Base-by-base conservation (phyloP, 1,140 invertebrate genomes). In the Pseudomyrmex flavicornis region DNA sequence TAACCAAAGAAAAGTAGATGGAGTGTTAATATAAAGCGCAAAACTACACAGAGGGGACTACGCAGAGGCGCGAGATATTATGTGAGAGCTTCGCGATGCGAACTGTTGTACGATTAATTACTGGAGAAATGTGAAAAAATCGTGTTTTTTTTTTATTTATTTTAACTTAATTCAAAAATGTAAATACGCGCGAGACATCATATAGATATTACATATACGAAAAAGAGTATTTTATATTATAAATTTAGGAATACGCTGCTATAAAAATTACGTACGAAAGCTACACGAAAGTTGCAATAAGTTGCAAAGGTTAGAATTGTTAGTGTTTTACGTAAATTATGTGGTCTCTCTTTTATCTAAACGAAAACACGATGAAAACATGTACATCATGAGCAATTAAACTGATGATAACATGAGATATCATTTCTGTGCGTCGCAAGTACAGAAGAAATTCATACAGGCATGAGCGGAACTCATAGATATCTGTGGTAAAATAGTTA, bases 271-370 rank as follows among this genome's bases (percentile, higher is more conserved):
- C 79, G 17, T 26, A 69, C n/a, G 54, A 79, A 2, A 80, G 44
- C 3, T 72, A 68, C 72, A 85, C 65, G 22, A 54, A 83, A 77
- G 83, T 83, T 88, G 68, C 46, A 56, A 80, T 88, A 50, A 85
- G 75, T 82, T 88, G 50, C 66, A 88, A 88, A 88, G 79, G 85
- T 89, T 85, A 85, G 62, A 79, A 61, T 63, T 79, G 66, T 82
- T 88, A 66, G 35, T 20, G 66, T 59, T 82, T 85, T 83, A 83
- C 3, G 44, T 83, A 44, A 85, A 48, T 79, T n/a, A 54, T 62
- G 80, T 75, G 73, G 85, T 85, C 35, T 72, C 61, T 74, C 73
- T 77, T 44, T 54, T 70, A 62, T 82, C 20, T 85, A 50, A 20
- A 74, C 62, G 50, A 48, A 12, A 75, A 79, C 26, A 46, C 52